A percentile compares a stretch with the other conserved stretches of the same genome.
These are phyloP conservation scores for Acanthisitta chloris DNA, from an alignment of 2,113 vertebrate species.

Conservation along the genomic window DNA sequence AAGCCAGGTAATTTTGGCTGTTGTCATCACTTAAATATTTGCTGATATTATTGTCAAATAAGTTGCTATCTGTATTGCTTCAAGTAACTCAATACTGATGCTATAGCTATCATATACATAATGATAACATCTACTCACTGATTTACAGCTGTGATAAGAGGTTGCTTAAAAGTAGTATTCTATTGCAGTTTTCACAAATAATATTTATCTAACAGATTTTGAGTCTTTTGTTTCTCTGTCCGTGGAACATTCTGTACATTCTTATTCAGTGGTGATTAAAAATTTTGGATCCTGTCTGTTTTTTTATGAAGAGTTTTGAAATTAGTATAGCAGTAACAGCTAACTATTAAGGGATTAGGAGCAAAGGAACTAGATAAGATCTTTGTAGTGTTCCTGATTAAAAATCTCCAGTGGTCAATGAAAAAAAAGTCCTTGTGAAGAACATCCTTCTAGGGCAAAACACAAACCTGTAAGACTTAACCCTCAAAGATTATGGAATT, in stretches of 20 bases:
- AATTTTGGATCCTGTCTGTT: background rate
- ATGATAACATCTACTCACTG: background rate
- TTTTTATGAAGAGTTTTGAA: background rate
- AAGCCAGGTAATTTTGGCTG: background rate
- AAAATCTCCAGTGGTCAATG: background rate
- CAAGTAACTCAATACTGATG: background rate
- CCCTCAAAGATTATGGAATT: background rate
- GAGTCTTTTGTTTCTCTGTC: background rate
- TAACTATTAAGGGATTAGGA: background rate
- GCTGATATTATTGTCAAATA: background rate
- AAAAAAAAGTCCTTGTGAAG: background rate
- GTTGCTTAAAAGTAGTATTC: background rate
- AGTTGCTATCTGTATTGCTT: background rate
- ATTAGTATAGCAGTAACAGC: background rate
- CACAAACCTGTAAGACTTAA: background rate
- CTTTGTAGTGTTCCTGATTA: background rate
- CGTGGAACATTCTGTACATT: fast-evolving
- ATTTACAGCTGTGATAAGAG: background rate
- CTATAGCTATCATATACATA: background rate
- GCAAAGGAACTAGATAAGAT: background rate
- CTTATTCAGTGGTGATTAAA: background rate
- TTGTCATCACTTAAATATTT: background rate
- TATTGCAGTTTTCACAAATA: background rate
- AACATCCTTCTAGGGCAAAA: background rate
- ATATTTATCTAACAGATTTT: background rate